Conservation (phyloP, 2,113 vertebrate species). For the Oryzias woworae region DNA sequence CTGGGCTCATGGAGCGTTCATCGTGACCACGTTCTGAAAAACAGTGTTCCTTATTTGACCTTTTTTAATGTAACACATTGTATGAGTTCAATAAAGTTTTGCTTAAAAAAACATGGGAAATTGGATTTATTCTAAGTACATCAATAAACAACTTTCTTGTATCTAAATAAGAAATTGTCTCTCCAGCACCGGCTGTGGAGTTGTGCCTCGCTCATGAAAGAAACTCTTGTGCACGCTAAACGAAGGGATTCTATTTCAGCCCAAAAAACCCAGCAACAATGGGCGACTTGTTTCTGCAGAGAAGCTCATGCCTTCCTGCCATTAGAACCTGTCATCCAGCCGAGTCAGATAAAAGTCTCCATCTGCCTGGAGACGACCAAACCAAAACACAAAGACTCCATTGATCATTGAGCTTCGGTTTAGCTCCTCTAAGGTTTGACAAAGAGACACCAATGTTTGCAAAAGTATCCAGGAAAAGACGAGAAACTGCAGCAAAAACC, state of each 20-base stretch:
- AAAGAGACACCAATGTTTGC: not conserved
- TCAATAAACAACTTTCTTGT: not conserved
- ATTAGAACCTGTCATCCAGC: slow-evolving; percentile 42
- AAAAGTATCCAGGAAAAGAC: not conserved
- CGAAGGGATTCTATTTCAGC: slow-evolving; percentile 55
- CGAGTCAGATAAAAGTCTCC: slow-evolving; percentile 55
- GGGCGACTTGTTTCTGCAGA: slow-evolving; percentile 56
- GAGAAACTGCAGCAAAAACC: not conserved
- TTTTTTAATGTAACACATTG: not conserved
- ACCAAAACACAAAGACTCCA: slow-evolving; percentile 48
- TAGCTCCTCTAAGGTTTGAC: not conserved
- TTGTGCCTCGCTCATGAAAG: not conserved
- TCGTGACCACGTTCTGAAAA: not conserved
- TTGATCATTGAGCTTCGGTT: slow-evolving; percentile 44
- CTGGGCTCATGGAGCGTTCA: not conserved
- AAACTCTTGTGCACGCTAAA: not conserved
- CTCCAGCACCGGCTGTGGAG: not conserved
- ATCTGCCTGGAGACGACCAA: slow-evolving; percentile 13
- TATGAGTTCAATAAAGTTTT: not conserved
- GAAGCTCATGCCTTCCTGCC: slow-evolving; percentile 32
- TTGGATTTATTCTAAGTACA: slow-evolving; percentile 17
- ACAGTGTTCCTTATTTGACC: not conserved
- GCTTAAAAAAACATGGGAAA: not conserved
- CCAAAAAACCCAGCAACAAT: slow-evolving; percentile 58
- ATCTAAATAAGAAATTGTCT: too few species aligned